These are phyloP conservation scores for Suillia variegata DNA, from an alignment of 2,888 invertebrate genomes.

Conservation along the genomic window DNA sequence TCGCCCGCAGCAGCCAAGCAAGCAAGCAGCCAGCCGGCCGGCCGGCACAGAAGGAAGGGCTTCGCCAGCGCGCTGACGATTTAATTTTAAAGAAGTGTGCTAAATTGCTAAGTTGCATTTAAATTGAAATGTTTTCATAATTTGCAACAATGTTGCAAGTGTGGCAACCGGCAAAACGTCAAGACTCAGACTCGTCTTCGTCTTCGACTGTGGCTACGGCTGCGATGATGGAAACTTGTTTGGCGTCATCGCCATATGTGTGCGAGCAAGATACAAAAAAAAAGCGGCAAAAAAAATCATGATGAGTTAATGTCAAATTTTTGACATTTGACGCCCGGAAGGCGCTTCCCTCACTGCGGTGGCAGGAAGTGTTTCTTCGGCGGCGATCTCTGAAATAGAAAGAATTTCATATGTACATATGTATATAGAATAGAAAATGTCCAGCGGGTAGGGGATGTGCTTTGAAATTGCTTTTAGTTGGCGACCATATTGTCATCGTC, in stretches of 20 bases:
- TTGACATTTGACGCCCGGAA: conserved; percentile 41
- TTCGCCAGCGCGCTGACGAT: neutral
- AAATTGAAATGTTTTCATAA: conserved; percentile 24
- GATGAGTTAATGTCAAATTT: conserved; percentile 51
- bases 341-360: too few relatives aligned
- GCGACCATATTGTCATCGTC: too few relatives aligned
- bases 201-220: neutral
- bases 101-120: conserved; percentile 18
- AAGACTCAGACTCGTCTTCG: conserved; percentile 9
- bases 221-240: too few relatives aligned
- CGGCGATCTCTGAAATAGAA: neutral
- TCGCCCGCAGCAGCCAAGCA: too few relatives aligned
- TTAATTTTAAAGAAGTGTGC: neutral
- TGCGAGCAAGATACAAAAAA: conserved; percentile 23
- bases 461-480: too few relatives aligned
- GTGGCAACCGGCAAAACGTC: too few relatives aligned
- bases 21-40: too few relatives aligned
- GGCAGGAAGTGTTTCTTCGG: neutral
- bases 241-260: too few relatives aligned
- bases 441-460: too few relatives aligned
- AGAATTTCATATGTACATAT: too few relatives aligned
- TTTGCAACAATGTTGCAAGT: conserved; percentile 17
- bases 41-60: neutral
- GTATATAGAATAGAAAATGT: too few relatives aligned
- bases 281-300: conserved; percentile 47